Evolutionary conservation across 2,888 invertebrate genomes (phyloP).

Genomic region (Drosophila fulvimacula): DNA sequence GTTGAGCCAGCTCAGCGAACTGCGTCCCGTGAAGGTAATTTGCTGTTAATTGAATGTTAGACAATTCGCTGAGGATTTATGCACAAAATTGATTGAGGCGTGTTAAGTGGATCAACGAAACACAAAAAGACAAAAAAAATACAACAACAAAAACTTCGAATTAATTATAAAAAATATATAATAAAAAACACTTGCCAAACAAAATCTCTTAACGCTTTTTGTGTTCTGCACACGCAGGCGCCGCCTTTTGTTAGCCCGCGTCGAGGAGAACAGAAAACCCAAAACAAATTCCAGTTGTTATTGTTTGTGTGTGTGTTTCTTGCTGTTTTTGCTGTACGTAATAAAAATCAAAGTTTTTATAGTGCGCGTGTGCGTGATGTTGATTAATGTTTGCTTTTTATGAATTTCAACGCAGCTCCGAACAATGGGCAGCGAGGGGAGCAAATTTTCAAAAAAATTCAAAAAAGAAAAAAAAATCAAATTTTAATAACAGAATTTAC

Average conservation of each 20-base stretch:
- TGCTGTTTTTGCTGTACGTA: slow-evolving; percentile 1
- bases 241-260: slow-evolving; percentile 20
- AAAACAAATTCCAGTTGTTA: slow-evolving; percentile 31
- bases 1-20: slow-evolving; percentile 15
- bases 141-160: background rate
- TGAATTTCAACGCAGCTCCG: slow-evolving; percentile 26
- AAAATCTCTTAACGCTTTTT: slow-evolving; percentile 48
- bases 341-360: slow-evolving; percentile 55
- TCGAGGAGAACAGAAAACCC: too few relatives aligned
- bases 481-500: slow-evolving; percentile 30
- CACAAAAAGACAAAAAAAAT: slow-evolving; percentile 1
- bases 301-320: background rate
- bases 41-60: slow-evolving; percentile 28
- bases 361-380: slow-evolving; percentile 72
- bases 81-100: slow-evolving; percentile 24
- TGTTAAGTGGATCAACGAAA: slow-evolving; percentile 48
- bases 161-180: background rate
- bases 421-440: slow-evolving; percentile 23
- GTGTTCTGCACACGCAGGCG: slow-evolving; percentile 68
- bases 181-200: slow-evolving; percentile 23
- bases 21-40: slow-evolving; percentile 40
- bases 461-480: too few relatives aligned
- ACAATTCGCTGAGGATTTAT: slow-evolving; percentile 12
- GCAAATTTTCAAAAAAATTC: too few relatives aligned
- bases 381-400: slow-evolving; percentile 74